Percentiles rank a stretch among this genome's conserved stretches.
Conservation (phyloP, 2,797 vertebrate species). For the Hylomyscus alleni region DNA sequence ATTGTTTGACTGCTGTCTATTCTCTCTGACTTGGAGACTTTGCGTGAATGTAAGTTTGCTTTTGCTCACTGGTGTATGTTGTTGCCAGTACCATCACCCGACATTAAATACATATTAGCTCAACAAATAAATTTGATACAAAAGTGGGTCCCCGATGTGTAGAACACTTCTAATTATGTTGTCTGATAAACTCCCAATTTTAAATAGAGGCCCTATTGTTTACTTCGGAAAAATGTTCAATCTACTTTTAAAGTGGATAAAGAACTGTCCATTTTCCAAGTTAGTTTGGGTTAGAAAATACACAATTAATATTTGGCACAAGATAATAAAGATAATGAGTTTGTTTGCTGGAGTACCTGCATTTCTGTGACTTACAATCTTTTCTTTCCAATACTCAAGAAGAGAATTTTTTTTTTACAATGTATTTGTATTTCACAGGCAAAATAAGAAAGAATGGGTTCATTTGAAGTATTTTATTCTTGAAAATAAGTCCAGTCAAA, state of each 20-base stretch:
- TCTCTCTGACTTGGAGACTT: background rate
- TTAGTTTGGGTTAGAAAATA: background rate
- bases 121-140: conserved; percentile 56
- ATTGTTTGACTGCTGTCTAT: background rate
- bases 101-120: conserved; percentile 51
- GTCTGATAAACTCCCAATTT: conserved; percentile 48
- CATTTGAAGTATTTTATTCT: conserved; percentile 25
- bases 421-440: background rate
- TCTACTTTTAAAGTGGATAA: background rate
- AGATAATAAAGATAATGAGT: background rate
- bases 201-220: conserved; percentile 5
- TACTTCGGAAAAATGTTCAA: conserved; percentile 24
- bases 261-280: background rate
- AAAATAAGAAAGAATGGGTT: background rate
- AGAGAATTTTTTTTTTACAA: background rate
- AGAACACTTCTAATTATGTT: conserved; percentile 31
- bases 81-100: background rate
- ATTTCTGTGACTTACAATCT: background rate
- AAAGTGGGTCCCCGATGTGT: background rate
- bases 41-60: background rate
- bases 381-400: background rate
- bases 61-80: background rate
- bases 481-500: conserved; percentile 6
- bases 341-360: background rate
- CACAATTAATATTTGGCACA: background rate